Percentiles rank a stretch among this genome's conserved stretches.
phyloP scores from a whole-genome alignment of 1,140 invertebrate species.

The Orchesella cincta region DNA sequence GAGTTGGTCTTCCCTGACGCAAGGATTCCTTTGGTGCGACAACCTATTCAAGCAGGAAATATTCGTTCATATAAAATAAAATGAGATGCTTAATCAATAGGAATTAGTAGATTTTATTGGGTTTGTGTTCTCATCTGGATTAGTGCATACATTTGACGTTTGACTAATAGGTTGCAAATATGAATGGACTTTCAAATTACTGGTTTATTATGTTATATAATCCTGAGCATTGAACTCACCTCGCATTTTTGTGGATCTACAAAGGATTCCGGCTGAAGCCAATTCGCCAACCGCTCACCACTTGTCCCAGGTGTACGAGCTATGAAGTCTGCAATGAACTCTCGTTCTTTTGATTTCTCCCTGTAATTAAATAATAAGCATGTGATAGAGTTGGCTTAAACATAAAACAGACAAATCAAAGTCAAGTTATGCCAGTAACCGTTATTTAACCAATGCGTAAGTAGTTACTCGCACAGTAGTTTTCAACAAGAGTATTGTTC shows the following conservation, averaged over 20 bases:
- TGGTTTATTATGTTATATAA: neutral
- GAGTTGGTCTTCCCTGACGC: constrained; percentile 77
- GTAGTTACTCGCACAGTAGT: too few relatives aligned
- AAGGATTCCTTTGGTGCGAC: constrained; percentile 60
- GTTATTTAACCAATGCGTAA: too few relatives aligned
- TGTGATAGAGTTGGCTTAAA: too few relatives aligned
- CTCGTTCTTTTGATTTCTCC: constrained; percentile 81
- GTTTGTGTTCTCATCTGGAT: too few relatives aligned
- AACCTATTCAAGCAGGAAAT: constrained; percentile 31
- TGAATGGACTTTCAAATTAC: too few relatives aligned
- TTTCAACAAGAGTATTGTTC: too few relatives aligned
- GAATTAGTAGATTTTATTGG: too few relatives aligned
- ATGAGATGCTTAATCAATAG: too few relatives aligned
- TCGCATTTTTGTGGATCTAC: constrained; percentile 86
- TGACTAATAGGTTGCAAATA: too few relatives aligned
- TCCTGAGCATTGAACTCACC: constrained; percentile 56
- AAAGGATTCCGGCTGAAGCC: constrained; percentile 89
- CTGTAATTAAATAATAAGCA: constrained; percentile 35
- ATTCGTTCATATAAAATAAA: neutral
- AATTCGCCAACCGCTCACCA: constrained; percentile 86
- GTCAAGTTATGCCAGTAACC: too few relatives aligned
- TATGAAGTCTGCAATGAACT: constrained; percentile 92
- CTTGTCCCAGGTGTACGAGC: constrained; percentile 79
- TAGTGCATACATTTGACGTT: too few relatives aligned
- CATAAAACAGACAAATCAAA: too few relatives aligned